Base-by-base conservation (phyloP, 2,797 vertebrate genomes). In the Scleropages formosus region DNA sequence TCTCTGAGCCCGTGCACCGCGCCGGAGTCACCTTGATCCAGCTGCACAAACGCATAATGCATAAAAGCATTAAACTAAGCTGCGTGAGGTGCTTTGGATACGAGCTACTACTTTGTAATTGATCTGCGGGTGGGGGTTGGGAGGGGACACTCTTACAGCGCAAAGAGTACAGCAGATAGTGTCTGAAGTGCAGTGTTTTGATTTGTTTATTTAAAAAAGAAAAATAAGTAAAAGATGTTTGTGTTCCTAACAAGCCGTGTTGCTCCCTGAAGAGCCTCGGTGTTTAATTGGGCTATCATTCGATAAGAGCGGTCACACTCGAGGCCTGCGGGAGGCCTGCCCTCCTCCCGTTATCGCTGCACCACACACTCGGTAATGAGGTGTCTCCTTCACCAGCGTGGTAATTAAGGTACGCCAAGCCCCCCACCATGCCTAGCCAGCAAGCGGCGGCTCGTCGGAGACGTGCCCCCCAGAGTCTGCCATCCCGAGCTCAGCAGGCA, bases 351-450 rank as follows among this genome's bases (percentile, higher is more conserved):
- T 87, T 89, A 89, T 85, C 77, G 44, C 83, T 81, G 74, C 76
- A 73, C 75, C 75, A 80, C 87, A 87, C 86, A 87, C 80, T 84
- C 76, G 78, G 84, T 88, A 88, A 89, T 90, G 89, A 89, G 83
- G 84, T 26, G 56, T 80, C 82, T 85, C 78, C 79, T 80, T 80
- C 79, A 69, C 75, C 79, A 79, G 77, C 72, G 71, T 80, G 67
- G 49, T 78, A 78, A 81, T 72, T 75, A 73, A 59, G 63, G 70
- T 72, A 31, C 31, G 60, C 26, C 72, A 60, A 70, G 4, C 4
- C 46, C 56, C 76, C 70, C 13, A 22, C 31, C n/a, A 72, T 31
- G 0, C 56, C 44, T 10, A 61, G 59, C 53, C 53, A 56, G 53
- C 53, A 56, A 3, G 18, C 12, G 12, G 53, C 53, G 9, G 9